Conservation (phyloP, 1,140 invertebrate genomes). For the Scaptomyza montana region DNA sequence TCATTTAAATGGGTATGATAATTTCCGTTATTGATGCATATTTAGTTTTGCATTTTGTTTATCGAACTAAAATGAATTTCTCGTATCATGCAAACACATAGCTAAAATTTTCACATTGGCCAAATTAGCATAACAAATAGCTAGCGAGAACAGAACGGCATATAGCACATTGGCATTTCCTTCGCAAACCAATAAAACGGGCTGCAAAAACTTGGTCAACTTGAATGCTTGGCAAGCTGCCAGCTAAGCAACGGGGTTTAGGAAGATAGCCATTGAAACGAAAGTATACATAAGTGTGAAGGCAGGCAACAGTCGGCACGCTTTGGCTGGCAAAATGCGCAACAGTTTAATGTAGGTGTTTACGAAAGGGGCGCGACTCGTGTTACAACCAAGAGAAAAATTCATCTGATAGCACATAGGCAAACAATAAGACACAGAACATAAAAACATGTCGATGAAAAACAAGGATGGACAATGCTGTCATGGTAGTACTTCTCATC, state of each 20-base stretch:
- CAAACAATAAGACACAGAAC: conserved; percentile 14
- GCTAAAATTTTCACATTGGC: conserved; percentile 19
- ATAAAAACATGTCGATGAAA: neutral
- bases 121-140: conserved; percentile 62
- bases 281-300: neutral
- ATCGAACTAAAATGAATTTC: conserved; percentile 11
- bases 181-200: conserved; percentile 49
- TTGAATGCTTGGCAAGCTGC: conserved; percentile 60
- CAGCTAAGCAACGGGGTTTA: neutral
- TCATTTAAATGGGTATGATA: conserved; percentile 2
- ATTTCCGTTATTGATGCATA: conserved; percentile 10
- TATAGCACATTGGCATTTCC: conserved; percentile 61
- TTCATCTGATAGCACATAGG: neutral
- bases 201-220: conserved; percentile 21
- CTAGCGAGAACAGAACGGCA: conserved; percentile 9
- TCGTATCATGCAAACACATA: conserved; percentile 11
- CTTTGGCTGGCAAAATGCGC: conserved; percentile 66
- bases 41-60: conserved; percentile 24
- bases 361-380: conserved; percentile 44
- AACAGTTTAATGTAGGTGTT: conserved; percentile 75
- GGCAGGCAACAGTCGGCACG: conserved; percentile 37
- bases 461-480: too few species aligned
- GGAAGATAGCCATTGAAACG: too few species aligned
- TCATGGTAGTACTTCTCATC: too few species aligned
- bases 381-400: conserved; percentile 26